Evolutionary conservation across 2,888 invertebrate species (phyloP).

Genomic region (Amphipyra tragopoginis): DNA sequence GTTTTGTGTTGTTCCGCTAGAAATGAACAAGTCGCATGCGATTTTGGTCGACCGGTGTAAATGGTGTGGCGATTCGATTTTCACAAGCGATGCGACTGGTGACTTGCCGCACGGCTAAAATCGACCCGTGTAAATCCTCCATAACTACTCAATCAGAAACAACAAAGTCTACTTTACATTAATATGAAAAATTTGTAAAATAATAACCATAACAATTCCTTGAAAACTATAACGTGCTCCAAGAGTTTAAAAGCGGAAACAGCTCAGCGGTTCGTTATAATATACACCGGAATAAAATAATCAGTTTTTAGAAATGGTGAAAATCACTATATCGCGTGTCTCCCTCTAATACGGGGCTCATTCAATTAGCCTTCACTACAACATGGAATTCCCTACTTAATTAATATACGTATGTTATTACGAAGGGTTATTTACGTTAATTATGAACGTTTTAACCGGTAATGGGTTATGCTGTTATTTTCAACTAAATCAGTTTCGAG

Average conservation of each 20-base stretch:
- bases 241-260: constrained; percentile 25
- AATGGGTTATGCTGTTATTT: constrained; percentile 40
- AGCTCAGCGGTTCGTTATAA: constrained; percentile 30
- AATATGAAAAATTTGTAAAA: no score
- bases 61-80: no score
- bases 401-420: constrained; percentile 51
- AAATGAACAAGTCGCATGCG: no score
- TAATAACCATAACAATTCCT: neutral
- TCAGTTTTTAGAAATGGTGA: constrained; percentile 62
- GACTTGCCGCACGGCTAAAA: no score
- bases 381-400: constrained; percentile 48
- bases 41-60: no score
- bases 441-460: constrained; percentile 41
- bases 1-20: no score
- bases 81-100: no score
- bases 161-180: no score
- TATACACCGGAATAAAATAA: constrained; percentile 61
- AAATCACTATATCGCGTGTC: constrained; percentile 76
- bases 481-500: constrained; percentile 41
- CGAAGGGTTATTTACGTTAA: constrained; percentile 42
- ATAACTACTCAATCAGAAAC: no score
- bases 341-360: constrained; percentile 50
- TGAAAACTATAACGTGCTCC: neutral
- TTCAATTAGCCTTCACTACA: constrained; percentile 57
- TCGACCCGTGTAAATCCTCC: no score